These are phyloP conservation scores for Pachycephus smyrnensis DNA, from an alignment of 2,888 invertebrate genomes.

Conservation along the genomic window DNA sequence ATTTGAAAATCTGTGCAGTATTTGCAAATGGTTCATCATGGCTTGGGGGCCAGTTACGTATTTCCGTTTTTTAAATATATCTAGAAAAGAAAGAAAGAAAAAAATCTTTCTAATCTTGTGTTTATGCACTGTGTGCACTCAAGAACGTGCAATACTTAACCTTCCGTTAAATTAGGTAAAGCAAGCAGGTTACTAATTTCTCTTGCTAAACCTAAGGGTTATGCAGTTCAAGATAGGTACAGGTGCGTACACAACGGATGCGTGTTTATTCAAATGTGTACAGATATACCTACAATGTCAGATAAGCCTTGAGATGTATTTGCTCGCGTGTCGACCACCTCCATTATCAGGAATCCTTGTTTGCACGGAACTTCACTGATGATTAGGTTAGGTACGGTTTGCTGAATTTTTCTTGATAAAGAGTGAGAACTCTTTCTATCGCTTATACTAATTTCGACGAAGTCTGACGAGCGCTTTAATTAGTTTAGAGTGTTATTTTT, in stretches of 20 bases:
- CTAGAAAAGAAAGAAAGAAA: too few species aligned
- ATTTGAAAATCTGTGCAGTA: not conserved
- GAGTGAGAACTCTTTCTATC: not conserved
- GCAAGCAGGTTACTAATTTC: not conserved
- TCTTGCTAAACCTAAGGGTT: not conserved
- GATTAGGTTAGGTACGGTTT: not conserved
- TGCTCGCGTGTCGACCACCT: constrained; percentile 44
- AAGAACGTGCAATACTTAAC: not conserved
- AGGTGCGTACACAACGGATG: not conserved
- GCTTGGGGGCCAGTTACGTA: not conserved
- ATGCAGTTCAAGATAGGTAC: not conserved
- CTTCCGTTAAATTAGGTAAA: not conserved
- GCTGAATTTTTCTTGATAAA: not conserved
- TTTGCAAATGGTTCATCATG: not conserved
- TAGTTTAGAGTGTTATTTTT: not conserved
- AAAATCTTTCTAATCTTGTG: too few species aligned
- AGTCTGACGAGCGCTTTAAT: not conserved
- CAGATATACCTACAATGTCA: not conserved
- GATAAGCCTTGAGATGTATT: constrained; percentile 21
- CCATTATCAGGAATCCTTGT: constrained; percentile 44
- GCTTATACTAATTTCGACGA: not conserved
- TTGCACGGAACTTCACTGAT: not conserved
- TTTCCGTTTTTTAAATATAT: not conserved
- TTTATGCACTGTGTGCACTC: not conserved
- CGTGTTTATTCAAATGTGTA: not conserved